Percentiles rank a stretch among this genome's conserved stretches.
These are phyloP conservation scores for Drosophila tropicalis DNA, from an alignment of 1,140 invertebrate genomes.

Conservation along the genomic window DNA sequence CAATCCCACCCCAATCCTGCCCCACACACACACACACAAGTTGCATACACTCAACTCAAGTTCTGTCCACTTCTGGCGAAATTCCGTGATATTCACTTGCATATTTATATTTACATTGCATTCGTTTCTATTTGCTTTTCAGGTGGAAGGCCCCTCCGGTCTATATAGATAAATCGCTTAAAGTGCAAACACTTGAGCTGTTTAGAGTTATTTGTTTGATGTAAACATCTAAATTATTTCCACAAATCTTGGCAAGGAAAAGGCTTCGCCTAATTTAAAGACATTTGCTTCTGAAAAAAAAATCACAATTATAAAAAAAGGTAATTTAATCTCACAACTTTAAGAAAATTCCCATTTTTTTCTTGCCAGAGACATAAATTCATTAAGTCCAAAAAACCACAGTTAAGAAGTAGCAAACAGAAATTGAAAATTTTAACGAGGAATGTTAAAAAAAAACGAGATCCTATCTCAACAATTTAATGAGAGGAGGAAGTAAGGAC, in stretches of 20 bases:
- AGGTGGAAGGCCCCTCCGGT: neutral
- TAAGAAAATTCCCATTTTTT: too few relatives aligned
- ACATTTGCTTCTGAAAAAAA: too few relatives aligned
- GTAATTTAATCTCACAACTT: too few relatives aligned
- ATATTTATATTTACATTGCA: slow-evolving; percentile 72
- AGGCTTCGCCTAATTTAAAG: neutral
- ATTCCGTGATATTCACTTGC: slow-evolving; percentile 63
- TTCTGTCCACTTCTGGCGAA: slow-evolving; percentile 54
- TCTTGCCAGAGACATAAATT: too few relatives aligned
- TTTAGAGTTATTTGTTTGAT: slow-evolving; percentile 12
- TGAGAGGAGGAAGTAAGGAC: too few relatives aligned
- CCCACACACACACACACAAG: neutral
- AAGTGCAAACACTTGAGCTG: slow-evolving; percentile 13
- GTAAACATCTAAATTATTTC: slow-evolving; percentile 34
- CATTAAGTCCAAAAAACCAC: too few relatives aligned
- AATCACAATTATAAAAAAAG: too few relatives aligned
- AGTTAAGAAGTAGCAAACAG: too few relatives aligned
- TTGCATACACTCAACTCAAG: neutral
- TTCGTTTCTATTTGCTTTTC: slow-evolving; percentile 62
- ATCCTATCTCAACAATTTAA: too few relatives aligned
- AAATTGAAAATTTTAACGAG: too few relatives aligned
- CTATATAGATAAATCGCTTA: slow-evolving; percentile 21
- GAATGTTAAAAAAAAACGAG: too few relatives aligned
- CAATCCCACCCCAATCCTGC: slow-evolving; percentile 23
- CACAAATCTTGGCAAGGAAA: neutral